Percentiles rank a stretch among this genome's conserved stretches.
Evolutionary conservation across 2,797 vertebrate species (phyloP).

Genomic region (Hypotaenidia okinawae): DNA sequence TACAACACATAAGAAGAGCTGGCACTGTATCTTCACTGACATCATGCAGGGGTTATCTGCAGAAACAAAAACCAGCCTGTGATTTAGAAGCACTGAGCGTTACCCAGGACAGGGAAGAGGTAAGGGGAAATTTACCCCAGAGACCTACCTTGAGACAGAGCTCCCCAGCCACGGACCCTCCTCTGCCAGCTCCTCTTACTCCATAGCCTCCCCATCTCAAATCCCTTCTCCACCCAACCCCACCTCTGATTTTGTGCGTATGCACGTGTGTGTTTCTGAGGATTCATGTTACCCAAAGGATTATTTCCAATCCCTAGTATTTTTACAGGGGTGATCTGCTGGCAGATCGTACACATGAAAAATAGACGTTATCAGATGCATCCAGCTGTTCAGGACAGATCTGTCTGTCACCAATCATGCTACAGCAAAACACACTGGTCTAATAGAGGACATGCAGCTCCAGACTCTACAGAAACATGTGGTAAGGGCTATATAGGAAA

Average conservation of each 20-base stretch:
- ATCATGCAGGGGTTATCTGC: background rate
- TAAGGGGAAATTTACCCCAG: background rate
- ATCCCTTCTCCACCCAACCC: background rate
- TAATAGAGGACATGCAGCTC: background rate
- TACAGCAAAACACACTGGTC: background rate
- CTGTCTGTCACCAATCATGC: background rate
- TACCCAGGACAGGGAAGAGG: background rate
- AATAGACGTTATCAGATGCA: background rate
- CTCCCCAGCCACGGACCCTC: background rate
- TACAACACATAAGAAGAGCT: background rate
- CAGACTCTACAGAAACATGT: background rate
- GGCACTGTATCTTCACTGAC: background rate
- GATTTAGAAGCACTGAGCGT: background rate
- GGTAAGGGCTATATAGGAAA: background rate
- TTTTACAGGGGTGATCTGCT: background rate
- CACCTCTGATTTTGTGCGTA: background rate
- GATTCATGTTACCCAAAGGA: background rate
- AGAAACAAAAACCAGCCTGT: conserved; percentile 17
- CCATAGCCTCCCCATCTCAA: background rate
- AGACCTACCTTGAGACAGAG: background rate
- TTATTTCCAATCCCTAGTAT: background rate
- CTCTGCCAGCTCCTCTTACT: background rate
- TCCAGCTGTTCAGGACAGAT: background rate
- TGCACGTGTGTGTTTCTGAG: background rate
- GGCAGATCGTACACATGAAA: background rate